phyloP scores from a whole-genome alignment of 2,113 vertebrate species.

The Chaetura pelagica region DNA sequence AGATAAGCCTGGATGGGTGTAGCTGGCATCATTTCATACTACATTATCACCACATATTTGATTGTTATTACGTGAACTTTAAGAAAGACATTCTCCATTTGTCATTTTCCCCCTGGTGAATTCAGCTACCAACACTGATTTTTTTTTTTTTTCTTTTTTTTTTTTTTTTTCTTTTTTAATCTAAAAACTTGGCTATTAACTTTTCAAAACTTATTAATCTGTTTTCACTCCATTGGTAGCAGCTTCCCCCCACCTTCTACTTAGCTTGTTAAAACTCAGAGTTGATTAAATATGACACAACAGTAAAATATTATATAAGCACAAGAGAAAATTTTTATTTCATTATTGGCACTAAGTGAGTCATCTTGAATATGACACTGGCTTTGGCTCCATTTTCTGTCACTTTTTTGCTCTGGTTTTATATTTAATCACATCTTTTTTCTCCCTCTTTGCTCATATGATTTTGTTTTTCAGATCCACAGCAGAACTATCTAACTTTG shows the following conservation, averaged over 20 bases:
- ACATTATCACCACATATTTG: constrained; percentile 50
- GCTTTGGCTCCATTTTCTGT: constrained; percentile 62
- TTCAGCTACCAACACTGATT: constrained; percentile 42
- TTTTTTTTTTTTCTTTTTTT: not conserved
- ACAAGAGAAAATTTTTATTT: constrained; percentile 64
- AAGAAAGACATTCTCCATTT: constrained; percentile 50
- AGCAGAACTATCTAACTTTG: constrained; percentile 67
- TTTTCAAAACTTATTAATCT: constrained; percentile 51
- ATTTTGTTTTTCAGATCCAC: constrained; percentile 52
- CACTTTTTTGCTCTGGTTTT: constrained; percentile 42
- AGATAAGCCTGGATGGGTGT: constrained; percentile 8
- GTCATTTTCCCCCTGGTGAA: constrained; percentile 13
- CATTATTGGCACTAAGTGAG: constrained; percentile 72
- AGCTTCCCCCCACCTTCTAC: not conserved
- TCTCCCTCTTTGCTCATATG: not conserved
- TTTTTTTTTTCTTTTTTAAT: constrained; percentile 28
- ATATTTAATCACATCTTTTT: constrained; percentile 64
- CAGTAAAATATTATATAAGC: constrained; percentile 66
- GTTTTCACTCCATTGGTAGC: constrained; percentile 39
- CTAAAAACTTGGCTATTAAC: constrained; percentile 45
- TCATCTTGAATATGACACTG: constrained; percentile 75
- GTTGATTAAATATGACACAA: constrained; percentile 72
- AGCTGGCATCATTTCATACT: constrained; percentile 24
- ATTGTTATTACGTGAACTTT: constrained; percentile 59
- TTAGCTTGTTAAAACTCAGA: constrained; percentile 52